Conservation (phyloP, 2,888 invertebrate species). For the Galerucella pusilla region DNA sequence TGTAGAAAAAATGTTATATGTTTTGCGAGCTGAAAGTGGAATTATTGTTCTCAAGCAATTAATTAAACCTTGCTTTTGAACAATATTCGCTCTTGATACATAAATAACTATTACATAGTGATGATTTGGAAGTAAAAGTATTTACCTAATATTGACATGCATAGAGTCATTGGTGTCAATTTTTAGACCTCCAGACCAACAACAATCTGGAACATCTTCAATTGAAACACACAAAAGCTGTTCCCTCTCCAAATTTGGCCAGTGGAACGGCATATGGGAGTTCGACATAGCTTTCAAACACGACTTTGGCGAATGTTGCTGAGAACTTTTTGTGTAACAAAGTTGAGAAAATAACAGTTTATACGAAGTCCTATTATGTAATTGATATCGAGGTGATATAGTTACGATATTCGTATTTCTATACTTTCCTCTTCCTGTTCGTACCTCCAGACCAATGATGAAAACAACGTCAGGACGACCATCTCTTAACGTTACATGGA, state of each 20-base stretch:
- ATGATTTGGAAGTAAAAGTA: background rate
- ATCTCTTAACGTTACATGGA: constrained; percentile 71
- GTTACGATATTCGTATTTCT: constrained; percentile 92
- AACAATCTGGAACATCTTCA: constrained; percentile 74
- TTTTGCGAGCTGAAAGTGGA: no score
- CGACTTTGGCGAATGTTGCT: constrained; percentile 67
- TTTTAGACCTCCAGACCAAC: constrained; percentile 94
- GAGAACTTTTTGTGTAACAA: constrained; percentile 73
- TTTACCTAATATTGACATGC: constrained; percentile 85
- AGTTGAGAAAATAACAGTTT: constrained; percentile 90
- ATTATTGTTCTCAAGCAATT: no score
- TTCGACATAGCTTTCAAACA: constrained; percentile 82
- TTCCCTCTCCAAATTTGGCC: constrained; percentile 92
- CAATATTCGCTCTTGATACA: no score
- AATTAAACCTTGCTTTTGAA: no score
- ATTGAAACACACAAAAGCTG: constrained; percentile 89
- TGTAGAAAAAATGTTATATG: no score
- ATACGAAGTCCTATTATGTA: constrained; percentile 87
- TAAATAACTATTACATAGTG: no score
- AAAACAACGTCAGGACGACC: constrained; percentile 79
- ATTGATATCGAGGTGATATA: constrained; percentile 90
- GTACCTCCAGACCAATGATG: constrained; percentile 89
- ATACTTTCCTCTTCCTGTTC: constrained; percentile 89
- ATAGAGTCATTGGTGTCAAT: constrained; percentile 87
- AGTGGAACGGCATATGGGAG: constrained; percentile 95